Conservation (phyloP, 2,113 vertebrate genomes). For the Siphamia tubifer region DNA sequence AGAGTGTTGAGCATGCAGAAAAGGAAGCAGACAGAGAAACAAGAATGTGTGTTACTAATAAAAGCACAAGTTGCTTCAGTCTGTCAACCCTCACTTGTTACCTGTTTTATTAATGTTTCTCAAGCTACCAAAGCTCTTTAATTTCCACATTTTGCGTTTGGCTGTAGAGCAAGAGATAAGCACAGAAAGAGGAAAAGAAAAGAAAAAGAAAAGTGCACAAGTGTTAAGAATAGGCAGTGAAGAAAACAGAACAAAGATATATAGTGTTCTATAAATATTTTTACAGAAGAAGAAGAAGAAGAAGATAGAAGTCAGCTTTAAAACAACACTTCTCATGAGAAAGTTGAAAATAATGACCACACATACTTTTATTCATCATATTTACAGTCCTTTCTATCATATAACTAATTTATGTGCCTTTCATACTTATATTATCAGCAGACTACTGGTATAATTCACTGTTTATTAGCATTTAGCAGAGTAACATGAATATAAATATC, state of each 20-base stretch:
- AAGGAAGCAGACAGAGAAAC: background rate
- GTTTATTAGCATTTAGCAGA: too few relatives aligned
- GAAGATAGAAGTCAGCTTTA: slow-evolving; percentile 58
- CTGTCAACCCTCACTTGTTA: slow-evolving; percentile 73
- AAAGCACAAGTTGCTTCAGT: slow-evolving; percentile 11
- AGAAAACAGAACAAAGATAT: slow-evolving; percentile 32
- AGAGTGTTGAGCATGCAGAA: background rate
- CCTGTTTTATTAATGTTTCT: slow-evolving; percentile 99
- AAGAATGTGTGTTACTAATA: background rate
- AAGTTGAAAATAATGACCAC: background rate
- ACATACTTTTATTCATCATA: too few relatives aligned
- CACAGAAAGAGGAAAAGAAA: slow-evolving; percentile 44
- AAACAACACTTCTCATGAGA: too few relatives aligned
- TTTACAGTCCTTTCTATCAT: too few relatives aligned
- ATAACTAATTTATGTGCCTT: too few relatives aligned
- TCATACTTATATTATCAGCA: too few relatives aligned
- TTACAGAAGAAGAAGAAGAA: slow-evolving; percentile 21
- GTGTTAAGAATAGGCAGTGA: slow-evolving; percentile 62
- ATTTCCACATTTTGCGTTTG: slow-evolving; percentile 99
- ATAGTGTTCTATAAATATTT: background rate
- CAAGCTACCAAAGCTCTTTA: slow-evolving; percentile 99
- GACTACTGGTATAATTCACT: too few relatives aligned
- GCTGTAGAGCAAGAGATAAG: slow-evolving; percentile 87
- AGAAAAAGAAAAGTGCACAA: slow-evolving; percentile 58
- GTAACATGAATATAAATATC: background rate